Conservation (phyloP, 2,797 vertebrate species). For the Pempheris klunzingeri region DNA sequence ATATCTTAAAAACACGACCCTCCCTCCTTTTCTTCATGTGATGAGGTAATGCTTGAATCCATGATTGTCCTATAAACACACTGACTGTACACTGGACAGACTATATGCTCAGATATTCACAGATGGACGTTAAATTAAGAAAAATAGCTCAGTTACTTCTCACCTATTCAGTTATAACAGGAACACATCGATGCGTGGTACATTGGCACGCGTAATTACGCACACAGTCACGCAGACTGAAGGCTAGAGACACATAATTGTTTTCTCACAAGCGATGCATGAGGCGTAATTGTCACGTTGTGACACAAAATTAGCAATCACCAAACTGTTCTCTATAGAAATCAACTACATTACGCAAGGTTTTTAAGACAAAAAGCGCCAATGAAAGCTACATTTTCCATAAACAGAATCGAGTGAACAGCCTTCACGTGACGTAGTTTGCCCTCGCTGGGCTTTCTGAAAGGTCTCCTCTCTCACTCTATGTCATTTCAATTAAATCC, state of each 20-base stretch:
- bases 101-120: slow-evolving; percentile 27
- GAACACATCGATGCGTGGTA: neutral
- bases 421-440: neutral
- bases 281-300: neutral
- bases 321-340: neutral
- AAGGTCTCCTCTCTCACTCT: neutral
- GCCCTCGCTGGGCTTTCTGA: neutral
- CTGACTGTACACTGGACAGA: neutral
- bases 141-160: slow-evolving; percentile 11
- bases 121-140: neutral
- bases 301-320: neutral
- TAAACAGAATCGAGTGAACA: neutral
- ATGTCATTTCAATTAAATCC: too few species aligned
- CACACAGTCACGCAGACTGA: slow-evolving; percentile 6
- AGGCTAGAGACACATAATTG: neutral
- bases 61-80: slow-evolving; percentile 3
- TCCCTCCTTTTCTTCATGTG: neutral
- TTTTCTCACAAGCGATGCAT: neutral
- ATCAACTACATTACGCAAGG: neutral
- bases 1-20: neutral
- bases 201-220: slow-evolving; percentile 46
- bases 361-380: slow-evolving; percentile 12
- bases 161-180: neutral
- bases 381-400: neutral
- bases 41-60: neutral